Conservation (phyloP, 2,888 invertebrate species). For the Neocrepidodera transversa region DNA sequence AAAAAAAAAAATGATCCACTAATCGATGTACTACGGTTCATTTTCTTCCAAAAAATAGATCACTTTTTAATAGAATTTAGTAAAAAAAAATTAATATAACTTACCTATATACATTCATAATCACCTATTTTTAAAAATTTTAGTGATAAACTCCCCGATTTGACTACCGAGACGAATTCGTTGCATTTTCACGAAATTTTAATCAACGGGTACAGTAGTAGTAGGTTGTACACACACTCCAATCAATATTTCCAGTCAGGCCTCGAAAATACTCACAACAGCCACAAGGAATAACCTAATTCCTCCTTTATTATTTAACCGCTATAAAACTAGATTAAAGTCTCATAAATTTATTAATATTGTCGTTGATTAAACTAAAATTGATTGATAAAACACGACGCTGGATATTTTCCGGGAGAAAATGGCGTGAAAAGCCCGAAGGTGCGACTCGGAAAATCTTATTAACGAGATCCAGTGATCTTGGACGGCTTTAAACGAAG, state of each 20-base stretch:
- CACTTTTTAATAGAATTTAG: neutral
- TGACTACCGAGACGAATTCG: slow-evolving; percentile 50
- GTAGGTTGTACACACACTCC: slow-evolving; percentile 35
- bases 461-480: slow-evolving; percentile 40
- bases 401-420: slow-evolving; percentile 23
- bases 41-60: neutral
- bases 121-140: slow-evolving; percentile 57
- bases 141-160: slow-evolving; percentile 52
- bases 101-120: slow-evolving; percentile 56
- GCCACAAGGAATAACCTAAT: neutral
- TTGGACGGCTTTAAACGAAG: slow-evolving; percentile 48
- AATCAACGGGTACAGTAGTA: slow-evolving; percentile 27
- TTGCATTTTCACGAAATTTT: slow-evolving; percentile 50
- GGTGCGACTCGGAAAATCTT: slow-evolving; percentile 29
- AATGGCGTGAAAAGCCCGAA: slow-evolving; percentile 43
- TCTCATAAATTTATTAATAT: too few relatives aligned
- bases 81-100: slow-evolving; percentile 23
- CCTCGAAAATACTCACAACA: neutral
- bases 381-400: neutral
- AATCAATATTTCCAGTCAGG: slow-evolving; percentile 56
- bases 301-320: slow-evolving; percentile 1
- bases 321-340: too few relatives aligned
- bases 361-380: too few relatives aligned
- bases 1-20: slow-evolving; percentile 15
- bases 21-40: slow-evolving; percentile 17